These are phyloP conservation scores for Temnothorax nylanderi DNA, from an alignment of 1,140 invertebrate genomes.

Conservation along the genomic window DNA sequence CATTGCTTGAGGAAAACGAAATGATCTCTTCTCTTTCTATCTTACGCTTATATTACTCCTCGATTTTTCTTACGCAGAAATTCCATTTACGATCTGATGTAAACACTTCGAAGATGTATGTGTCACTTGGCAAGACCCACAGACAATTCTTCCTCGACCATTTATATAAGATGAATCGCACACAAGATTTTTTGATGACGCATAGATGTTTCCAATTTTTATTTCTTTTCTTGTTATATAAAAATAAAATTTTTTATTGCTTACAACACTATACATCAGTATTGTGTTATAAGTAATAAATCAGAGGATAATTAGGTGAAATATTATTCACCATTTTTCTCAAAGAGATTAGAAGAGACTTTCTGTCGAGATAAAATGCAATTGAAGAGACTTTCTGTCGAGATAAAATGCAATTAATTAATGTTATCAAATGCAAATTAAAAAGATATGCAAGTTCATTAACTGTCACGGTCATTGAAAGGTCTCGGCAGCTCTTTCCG, in stretches of 20 bases:
- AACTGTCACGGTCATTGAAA: neutral
- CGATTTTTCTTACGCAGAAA: neutral
- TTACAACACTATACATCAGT: neutral
- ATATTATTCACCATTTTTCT: neutral
- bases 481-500: neutral
- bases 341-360: neutral
- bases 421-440: neutral
- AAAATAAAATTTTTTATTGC: neutral
- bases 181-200: neutral
- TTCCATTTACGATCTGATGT: constrained; percentile 6
- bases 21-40: neutral
- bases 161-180: neutral
- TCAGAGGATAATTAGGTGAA: neutral
- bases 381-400: neutral
- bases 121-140: neutral
- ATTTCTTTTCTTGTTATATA: neutral
- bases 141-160: neutral
- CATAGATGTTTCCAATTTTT: neutral
- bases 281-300: neutral
- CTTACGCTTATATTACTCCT: neutral
- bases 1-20: neutral
- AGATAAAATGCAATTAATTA: constrained; percentile 14
- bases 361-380: neutral
- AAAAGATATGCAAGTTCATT: constrained; percentile 26
- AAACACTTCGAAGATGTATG: neutral